phyloP scores from a whole-genome alignment of 2,888 invertebrate species.

The Amiota communis region DNA sequence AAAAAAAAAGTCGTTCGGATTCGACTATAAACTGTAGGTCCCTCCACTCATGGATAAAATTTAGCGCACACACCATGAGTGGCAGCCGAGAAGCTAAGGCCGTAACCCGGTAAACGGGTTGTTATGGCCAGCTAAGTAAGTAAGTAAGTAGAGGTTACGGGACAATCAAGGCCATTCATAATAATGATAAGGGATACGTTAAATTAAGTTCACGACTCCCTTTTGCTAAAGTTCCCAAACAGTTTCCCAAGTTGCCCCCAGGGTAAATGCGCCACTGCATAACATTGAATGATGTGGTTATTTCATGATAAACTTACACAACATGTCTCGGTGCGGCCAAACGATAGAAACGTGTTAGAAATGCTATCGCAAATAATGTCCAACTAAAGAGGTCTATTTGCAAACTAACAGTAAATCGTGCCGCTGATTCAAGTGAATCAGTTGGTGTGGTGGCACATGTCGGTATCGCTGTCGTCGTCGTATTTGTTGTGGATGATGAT shows the following conservation, averaged over 20 bases:
- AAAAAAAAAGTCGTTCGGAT: too few relatives aligned
- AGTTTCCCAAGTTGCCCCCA: neutral
- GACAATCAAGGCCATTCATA: neutral
- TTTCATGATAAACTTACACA: slow-evolving; percentile 81
- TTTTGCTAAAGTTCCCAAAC: neutral
- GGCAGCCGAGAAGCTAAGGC: too few relatives aligned
- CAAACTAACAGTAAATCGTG: slow-evolving; percentile 76
- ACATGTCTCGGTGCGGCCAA: slow-evolving; percentile 89
- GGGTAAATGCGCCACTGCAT: neutral
- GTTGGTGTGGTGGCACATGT: slow-evolving; percentile 45
- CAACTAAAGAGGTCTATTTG: slow-evolving; percentile 85
- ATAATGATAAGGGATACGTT: neutral
- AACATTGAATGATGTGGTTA: slow-evolving; percentile 24
- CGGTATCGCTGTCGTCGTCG: slow-evolving; percentile 34
- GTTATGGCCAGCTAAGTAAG: too few relatives aligned
- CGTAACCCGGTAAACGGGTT: too few relatives aligned
- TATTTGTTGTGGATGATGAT: slow-evolving; percentile 16
- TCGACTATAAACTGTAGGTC: too few relatives aligned
- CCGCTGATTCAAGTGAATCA: slow-evolving; percentile 43
- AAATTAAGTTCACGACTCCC: slow-evolving; percentile 6
- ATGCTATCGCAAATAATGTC: slow-evolving; percentile 80
- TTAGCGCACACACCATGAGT: too few relatives aligned
- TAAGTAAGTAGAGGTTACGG: too few relatives aligned
- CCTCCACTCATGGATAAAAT: too few relatives aligned
- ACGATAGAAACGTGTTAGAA: slow-evolving; percentile 86